Percentiles rank a stretch among this genome's conserved stretches.
Conservation (phyloP, 2,888 invertebrate species). For the Eutolmus rufibarbis region DNA sequence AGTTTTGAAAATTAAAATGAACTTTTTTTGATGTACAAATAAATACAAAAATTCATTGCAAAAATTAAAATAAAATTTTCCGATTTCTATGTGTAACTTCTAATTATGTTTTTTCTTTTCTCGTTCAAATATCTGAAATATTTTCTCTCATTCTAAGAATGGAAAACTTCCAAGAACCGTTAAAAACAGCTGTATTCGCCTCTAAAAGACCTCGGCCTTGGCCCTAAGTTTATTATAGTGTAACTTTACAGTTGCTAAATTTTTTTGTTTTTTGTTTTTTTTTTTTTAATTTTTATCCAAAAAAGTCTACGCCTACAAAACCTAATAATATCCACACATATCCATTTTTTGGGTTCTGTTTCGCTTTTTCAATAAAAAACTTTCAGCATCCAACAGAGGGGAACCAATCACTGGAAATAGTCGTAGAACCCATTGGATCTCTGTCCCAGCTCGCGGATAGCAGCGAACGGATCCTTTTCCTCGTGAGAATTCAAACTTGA, state of each 20-base stretch:
- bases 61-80: background rate
- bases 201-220: background rate
- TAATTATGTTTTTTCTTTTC: background rate
- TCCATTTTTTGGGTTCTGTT: background rate
- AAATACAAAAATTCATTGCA: background rate
- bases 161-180: background rate
- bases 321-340: background rate
- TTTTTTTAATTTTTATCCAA: background rate
- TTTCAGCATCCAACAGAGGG: background rate
- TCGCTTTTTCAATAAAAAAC: background rate
- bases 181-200: background rate
- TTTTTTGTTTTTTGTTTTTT: background rate
- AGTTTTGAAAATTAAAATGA: background rate
- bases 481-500: constrained; percentile 48
- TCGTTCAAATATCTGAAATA: background rate
- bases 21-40: background rate
- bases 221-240: background rate
- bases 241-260: constrained; percentile 6
- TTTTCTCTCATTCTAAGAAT: background rate
- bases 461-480: constrained; percentile 64
- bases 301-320: constrained; percentile 16
- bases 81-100: background rate
- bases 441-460: constrained; percentile 64
- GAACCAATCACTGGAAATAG: constrained; percentile 64
- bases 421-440: constrained; percentile 66